Evolutionary conservation across 2,797 vertebrate genomes (phyloP), one percentile per base, ranked within the genome.

Genomic region (Esox lucius): DNA sequence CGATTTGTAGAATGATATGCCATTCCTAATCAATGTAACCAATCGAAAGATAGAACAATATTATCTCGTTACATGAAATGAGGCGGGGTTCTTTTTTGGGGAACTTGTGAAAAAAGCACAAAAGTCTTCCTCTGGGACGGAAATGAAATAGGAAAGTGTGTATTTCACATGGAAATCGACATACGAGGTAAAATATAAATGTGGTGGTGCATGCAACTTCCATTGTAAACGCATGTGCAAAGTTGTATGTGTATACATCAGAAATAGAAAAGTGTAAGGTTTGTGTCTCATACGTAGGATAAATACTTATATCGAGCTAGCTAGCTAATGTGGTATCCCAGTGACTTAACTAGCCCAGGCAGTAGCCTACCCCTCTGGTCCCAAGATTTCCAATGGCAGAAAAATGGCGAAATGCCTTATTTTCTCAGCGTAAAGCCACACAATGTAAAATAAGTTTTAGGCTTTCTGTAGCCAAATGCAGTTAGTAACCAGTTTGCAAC

Each of bases 1-100:
- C n/a, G 17, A 89, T 87, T 88, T 78, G 87, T 71, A 1, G 0
- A 0, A 0, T 4, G 1, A 0, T 17, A 22, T 72, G 84, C 74
- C 88, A 77, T 33, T 91, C 72, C 76, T 68, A 66, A 24, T 15
- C 1, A 0, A 1, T 46, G 70, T 0, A 42, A 31, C 83, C 80
- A 89, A 81, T 86, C 15, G 66, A 11, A 24, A 46, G 33, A 49
- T 53, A 42, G 68, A 75, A 31, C 9, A 26, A 26, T 2, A 17
- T 31, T 35, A 22, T 24, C 8, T 62, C 19, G 42, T 77, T 75
- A 79, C 77, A 81, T 73, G 83, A 78, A 85, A 81, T 79, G 46
- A 86, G 87, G 88, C 85, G 87, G 86, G 81, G 82, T 39, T 85
- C 71, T 73, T 73, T 74, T 71, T 19, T 42, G 2, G 8, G 15